A percentile compares a stretch with the other conserved stretches of the same genome.
Evolutionary conservation across 2,113 vertebrate genomes (phyloP).

Genomic region (Amblyornis subalaris): DNA sequence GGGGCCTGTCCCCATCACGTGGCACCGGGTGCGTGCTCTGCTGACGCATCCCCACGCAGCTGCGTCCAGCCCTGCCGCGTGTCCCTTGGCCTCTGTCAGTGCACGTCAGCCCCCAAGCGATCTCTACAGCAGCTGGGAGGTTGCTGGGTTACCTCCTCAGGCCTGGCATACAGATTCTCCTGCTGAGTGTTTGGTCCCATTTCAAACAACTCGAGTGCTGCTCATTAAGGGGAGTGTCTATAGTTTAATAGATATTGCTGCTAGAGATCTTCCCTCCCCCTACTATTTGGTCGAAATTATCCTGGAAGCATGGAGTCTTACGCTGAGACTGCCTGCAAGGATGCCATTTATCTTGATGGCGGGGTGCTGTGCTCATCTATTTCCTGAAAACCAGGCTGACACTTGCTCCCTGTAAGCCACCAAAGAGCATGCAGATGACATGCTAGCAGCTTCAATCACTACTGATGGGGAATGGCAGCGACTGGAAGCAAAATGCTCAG

Average conservation of each 20-base stretch:
- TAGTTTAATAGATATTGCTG: conserved; percentile 7
- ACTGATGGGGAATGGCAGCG: conserved; percentile 23
- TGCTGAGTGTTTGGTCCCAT: neutral
- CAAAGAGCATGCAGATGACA: conserved; percentile 30
- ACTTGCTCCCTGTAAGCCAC: conserved; percentile 46
- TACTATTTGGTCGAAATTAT: neutral
- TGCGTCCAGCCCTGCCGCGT: neutral
- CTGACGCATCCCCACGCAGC: neutral
- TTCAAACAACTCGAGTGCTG: conserved; percentile 2
- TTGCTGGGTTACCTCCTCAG: neutral
- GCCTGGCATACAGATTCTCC: neutral
- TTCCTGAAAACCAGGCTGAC: conserved; percentile 52
- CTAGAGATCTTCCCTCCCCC: conserved; percentile 16
- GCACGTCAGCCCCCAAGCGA: neutral
- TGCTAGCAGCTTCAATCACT: conserved; percentile 26
- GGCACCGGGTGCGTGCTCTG: neutral
- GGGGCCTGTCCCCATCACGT: neutral
- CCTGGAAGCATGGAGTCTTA: neutral
- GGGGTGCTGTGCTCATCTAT: conserved; percentile 48
- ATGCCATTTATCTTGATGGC: conserved; percentile 50
- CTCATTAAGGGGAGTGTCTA: neutral
- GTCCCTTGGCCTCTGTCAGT: neutral
- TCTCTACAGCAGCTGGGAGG: neutral
- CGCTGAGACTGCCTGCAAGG: conserved; percentile 9
- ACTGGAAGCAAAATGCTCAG: conserved; percentile 31